Base-by-base conservation (phyloP, 2,113 vertebrate species). In the Pterocles burchelli region DNA sequence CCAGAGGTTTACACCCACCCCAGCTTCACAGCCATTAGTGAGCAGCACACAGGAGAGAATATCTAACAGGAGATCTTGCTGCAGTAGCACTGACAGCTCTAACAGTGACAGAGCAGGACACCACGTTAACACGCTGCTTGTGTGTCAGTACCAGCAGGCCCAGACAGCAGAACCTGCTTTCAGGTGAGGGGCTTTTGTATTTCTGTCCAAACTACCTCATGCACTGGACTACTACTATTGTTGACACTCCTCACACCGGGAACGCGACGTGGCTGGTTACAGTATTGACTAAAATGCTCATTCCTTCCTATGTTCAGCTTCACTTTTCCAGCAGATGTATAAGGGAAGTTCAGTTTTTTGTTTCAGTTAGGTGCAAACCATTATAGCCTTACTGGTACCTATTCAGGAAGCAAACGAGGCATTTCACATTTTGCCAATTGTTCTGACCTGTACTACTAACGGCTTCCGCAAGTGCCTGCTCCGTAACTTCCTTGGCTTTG, bases 401-500 rank as follows among this genome's bases (percentile, higher is more conserved):
- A 34, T 9, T 66, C 17, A 36, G 29, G 36, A 51, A 63, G 51
- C 10, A 73, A 67, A 80, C 1, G 1, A 72, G 19, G 36, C 18
- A 82, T 72, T 74, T 58, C 31, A 54, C n/a, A 80, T 43, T 51
- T 46, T 51, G 33, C 9, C 10, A 65, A 24, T 38, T 18, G 55
- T 41, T 79, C 98, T 98, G 91, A 99, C 99, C 98, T 99, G 99
- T 67, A 99, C 99, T 31, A 99, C 99, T 34, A 99, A 96, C 0
- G 99, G 99, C 96, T 99, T 99, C 86, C 99, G 98, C 43, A 99
- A 97, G 88, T 99, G 99, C 86, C 99, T 98, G 95, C 98, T 99
- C 88, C 99, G 97, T 87, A 98, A 84, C 90, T 99, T 99, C 96
- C 99, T 97, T 78, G 99, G 98, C 93, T 99, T 99, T 6, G 99